A percentile compares a stretch with the other conserved stretches of the same genome.
Evolutionary conservation across 2,797 vertebrate genomes (phyloP).

Genomic region (Halcyon badia): DNA sequence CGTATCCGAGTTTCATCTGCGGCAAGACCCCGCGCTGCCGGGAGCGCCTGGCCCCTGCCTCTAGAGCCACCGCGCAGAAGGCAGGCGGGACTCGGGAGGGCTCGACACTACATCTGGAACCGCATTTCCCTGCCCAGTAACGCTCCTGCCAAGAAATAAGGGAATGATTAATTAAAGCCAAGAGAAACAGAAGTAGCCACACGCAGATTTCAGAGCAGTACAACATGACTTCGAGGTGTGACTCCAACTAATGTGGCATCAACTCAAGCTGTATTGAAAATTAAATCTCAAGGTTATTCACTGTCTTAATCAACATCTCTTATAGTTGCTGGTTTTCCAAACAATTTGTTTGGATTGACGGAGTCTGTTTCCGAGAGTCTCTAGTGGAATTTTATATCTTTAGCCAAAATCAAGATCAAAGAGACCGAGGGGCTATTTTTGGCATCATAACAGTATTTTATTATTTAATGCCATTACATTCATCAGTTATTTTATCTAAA

Average conservation of each 20-base stretch:
- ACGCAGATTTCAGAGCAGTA: background rate
- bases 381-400: conserved; percentile 38
- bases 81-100: background rate
- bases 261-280: conserved; percentile 29
- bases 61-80: background rate
- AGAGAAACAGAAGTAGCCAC: conserved; percentile 9
- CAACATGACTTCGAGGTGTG: background rate
- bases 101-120: conserved; percentile 17
- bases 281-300: conserved; percentile 52
- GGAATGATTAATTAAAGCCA: conserved; percentile 32
- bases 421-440: conserved; percentile 13
- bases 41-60: background rate
- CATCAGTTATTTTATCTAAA: conserved; percentile 22
- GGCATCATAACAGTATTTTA: conserved; percentile 5
- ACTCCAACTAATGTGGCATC: conserved; percentile 21
- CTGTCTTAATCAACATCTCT: conserved; percentile 13
- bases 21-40: background rate
- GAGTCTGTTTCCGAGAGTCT: conserved; percentile 18
- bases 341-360: conserved; percentile 53
- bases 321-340: background rate
- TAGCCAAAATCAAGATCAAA: conserved; percentile 57
- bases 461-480: conserved; percentile 36
- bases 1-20: background rate
- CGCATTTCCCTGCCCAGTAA: background rate
- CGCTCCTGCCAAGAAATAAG: background rate